Evolutionary conservation across 2,888 invertebrate species (phyloP).

Genomic region (Atrina japonica): DNA sequence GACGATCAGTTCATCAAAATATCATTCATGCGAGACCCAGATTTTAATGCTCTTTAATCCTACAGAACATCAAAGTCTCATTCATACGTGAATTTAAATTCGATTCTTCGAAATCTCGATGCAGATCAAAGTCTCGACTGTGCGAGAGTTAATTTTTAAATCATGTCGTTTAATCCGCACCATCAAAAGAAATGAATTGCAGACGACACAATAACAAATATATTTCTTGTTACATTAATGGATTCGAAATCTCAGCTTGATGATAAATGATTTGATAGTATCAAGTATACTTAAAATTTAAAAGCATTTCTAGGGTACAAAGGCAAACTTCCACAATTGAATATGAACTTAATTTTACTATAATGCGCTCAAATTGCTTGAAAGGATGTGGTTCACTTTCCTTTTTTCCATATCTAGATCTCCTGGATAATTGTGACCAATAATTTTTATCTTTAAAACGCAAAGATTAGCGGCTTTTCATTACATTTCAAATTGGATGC

Average conservation of each 20-base stretch:
- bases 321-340: not conserved
- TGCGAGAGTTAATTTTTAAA: slow-evolving; percentile 31
- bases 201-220: slow-evolving; percentile 14
- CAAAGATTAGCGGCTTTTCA: too few relatives aligned
- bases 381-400: too few relatives aligned
- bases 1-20: slow-evolving; percentile 27
- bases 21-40: slow-evolving; percentile 21
- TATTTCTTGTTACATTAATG: slow-evolving; percentile 22
- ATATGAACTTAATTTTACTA: too few relatives aligned
- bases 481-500: too few relatives aligned
- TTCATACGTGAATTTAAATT: slow-evolving; percentile 17
- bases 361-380: too few relatives aligned
- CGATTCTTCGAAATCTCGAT: slow-evolving; percentile 13
- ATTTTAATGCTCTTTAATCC: slow-evolving; percentile 35
- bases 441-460: too few relatives aligned
- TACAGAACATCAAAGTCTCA: slow-evolving; percentile 29
- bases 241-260: slow-evolving; percentile 7
- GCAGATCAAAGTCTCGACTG: slow-evolving; percentile 32
- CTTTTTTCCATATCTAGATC: too few relatives aligned
- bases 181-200: slow-evolving; percentile 27
- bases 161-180: slow-evolving; percentile 29
- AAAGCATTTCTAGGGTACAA: slow-evolving; percentile 21
- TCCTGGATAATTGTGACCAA: too few relatives aligned
- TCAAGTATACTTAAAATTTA: slow-evolving; percentile 21
- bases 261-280: slow-evolving; percentile 30